phyloP scores from a whole-genome alignment of 1,140 invertebrate genomes.

The Anoplolepis gracilipes region DNA sequence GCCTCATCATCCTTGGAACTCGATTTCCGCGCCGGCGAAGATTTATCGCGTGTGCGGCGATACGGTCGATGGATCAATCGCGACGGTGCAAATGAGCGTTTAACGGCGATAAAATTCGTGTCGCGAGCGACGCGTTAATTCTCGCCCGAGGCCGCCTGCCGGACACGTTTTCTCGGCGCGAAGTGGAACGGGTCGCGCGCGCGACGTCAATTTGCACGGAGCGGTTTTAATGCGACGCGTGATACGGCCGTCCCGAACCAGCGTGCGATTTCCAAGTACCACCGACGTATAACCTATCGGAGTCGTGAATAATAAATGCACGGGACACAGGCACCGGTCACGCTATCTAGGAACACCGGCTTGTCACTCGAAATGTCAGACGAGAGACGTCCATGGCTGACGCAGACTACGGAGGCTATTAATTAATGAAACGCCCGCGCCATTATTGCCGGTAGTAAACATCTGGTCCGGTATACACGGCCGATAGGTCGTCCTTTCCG shows the following conservation, averaged over 20 bases:
- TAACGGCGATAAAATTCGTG: slow-evolving; percentile 50
- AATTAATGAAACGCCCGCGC: slow-evolving; percentile 83
- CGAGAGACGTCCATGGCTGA: slow-evolving; percentile 75
- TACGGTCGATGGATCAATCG: slow-evolving; percentile 23
- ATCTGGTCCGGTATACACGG: slow-evolving; percentile 59
- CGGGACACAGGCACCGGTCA: slow-evolving; percentile 82
- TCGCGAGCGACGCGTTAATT: slow-evolving; percentile 38
- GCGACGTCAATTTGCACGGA: slow-evolving; percentile 74
- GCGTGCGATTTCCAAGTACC: slow-evolving; percentile 81
- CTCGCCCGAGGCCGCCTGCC: not conserved
- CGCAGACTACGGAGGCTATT: slow-evolving; percentile 79
- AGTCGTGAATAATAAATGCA: slow-evolving; percentile 84
- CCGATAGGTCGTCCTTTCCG: slow-evolving; percentile 59
- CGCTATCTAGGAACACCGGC: slow-evolving; percentile 82
- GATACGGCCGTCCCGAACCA: slow-evolving; percentile 73
- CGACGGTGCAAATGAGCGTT: not conserved
- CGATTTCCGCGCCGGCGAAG: not conserved
- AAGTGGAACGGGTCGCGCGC: not conserved
- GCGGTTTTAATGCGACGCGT: slow-evolving; percentile 80
- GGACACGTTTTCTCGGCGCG: not conserved
- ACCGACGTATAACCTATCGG: slow-evolving; percentile 82
- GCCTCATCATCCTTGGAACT: slow-evolving; percentile 9
- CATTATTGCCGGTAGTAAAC: slow-evolving; percentile 68
- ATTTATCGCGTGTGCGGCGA: slow-evolving; percentile 29
- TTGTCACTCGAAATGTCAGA: slow-evolving; percentile 86